These are phyloP conservation scores for Drosophila bocqueti DNA, from an alignment of 1,140 invertebrate species.

Conservation along the genomic window DNA sequence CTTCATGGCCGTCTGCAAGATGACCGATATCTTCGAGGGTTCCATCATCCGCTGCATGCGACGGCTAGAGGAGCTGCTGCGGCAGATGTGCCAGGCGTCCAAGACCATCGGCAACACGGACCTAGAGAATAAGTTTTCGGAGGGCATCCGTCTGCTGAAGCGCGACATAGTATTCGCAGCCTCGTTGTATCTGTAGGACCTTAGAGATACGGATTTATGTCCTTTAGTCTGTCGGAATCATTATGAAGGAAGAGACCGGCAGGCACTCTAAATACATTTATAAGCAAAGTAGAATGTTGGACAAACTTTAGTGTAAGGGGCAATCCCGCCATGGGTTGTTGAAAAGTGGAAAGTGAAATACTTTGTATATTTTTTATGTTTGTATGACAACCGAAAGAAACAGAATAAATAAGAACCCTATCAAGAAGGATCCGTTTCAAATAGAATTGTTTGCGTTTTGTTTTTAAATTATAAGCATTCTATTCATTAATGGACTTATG, in stretches of 20 bases:
- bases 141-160: conserved; percentile 96
- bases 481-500: too few species aligned
- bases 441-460: neutral
- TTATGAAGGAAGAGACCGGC: neutral
- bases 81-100: conserved; percentile 97
- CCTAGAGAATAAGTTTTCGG: conserved; percentile 98
- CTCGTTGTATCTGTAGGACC: conserved; percentile 95
- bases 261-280: neutral
- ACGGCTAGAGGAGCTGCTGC: conserved; percentile 96
- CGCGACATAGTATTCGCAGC: conserved; percentile 99
- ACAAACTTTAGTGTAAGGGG: conserved; percentile 1
- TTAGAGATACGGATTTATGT: neutral
- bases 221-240: neutral
- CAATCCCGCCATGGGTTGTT: neutral
- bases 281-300: neutral
- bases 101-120: conserved; percentile 99
- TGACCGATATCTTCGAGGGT: conserved; percentile 99
- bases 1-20: conserved; percentile 97
- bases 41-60: conserved; percentile 99
- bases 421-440: neutral
- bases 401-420: conserved; percentile 3
- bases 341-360: neutral
- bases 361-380: conserved; percentile 27
- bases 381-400: neutral
- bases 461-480: too few species aligned